Percentiles rank a stretch among this genome's conserved stretches.
Evolutionary conservation across 2,888 invertebrate species (phyloP).

Genomic region (Melanotus villosus): DNA sequence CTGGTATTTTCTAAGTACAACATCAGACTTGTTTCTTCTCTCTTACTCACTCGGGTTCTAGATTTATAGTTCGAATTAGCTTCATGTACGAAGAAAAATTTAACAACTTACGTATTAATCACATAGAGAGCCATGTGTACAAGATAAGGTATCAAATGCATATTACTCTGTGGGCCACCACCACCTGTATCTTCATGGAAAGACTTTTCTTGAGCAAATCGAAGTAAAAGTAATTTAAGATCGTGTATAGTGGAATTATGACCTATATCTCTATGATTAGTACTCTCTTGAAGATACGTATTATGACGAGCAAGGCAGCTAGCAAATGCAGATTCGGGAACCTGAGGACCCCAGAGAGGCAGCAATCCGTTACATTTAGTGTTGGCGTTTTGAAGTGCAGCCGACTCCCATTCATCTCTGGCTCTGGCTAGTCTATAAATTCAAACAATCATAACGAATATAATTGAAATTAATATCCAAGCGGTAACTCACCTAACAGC

Average conservation of each 20-base stretch:
- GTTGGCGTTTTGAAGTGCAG: slow-evolving; percentile 97
- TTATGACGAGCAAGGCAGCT: slow-evolving; percentile 94
- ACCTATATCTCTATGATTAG: slow-evolving; percentile 83
- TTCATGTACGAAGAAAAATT: too few species aligned
- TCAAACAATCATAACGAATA: neutral
- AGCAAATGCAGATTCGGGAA: slow-evolving; percentile 93
- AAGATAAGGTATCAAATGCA: slow-evolving; percentile 96
- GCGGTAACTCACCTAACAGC: slow-evolving; percentile 81
- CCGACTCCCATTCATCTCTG: slow-evolving; percentile 98
- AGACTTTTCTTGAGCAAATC: slow-evolving; percentile 94
- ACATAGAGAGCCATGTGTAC: slow-evolving; percentile 96
- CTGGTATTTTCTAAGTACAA: slow-evolving; percentile 78
- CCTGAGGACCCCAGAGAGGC: slow-evolving; percentile 97
- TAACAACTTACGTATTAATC: slow-evolving; percentile 84
- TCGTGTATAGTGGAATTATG: slow-evolving; percentile 91
- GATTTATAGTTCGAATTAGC: neutral
- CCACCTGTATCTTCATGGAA: slow-evolving; percentile 99
- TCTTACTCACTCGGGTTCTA: slow-evolving; percentile 80
- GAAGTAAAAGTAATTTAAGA: slow-evolving; percentile 87
- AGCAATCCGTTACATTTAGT: slow-evolving; percentile 97
- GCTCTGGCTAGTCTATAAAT: slow-evolving; percentile 62
- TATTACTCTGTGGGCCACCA: slow-evolving; percentile 96
- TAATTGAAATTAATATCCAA: neutral
- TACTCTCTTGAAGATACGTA: slow-evolving; percentile 84
- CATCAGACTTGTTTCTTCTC: slow-evolving; percentile 85